Evolutionary conservation across 2,797 vertebrate genomes (phyloP), one percentile per base, ranked within the genome.

Genomic region (Pangasius krempfi): DNA sequence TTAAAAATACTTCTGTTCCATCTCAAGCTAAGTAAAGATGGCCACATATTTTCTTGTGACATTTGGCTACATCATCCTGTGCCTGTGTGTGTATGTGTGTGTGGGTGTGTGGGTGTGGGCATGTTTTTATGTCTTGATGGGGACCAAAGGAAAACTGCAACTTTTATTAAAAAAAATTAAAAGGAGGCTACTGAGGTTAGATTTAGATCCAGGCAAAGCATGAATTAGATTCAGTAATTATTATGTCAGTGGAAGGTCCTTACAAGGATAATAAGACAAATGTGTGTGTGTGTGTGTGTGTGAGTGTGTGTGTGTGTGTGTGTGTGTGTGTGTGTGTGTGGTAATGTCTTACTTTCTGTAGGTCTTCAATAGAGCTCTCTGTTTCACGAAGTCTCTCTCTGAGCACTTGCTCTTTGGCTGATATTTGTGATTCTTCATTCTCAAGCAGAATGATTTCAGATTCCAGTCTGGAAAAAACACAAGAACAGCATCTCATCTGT

Each of bases 351-450:
- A 98, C 98, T 97, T 98, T 99, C 94, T 98, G 98, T 89, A 98
- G 94, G 92, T 97, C 97, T 94, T 98, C 97, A 81, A 98, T 97
- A 7, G 98, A 98, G 93, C 96, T 97, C 92, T 99, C 98, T 0
- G 97, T 97, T 94, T 98, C 97, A 92, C 97, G 97, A 90, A 99
- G 95, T 72, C 97, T 98, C 93, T 99, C 97, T 92, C 97, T 94
- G 92, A 99, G 97, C 91, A 97, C 93, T 95, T 97, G 97, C 93
- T 99, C 98, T 97, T 99, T 99, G 94, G 98, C 98, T 83, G 98
- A 98, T 95, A 99, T 99, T 94, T 97, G 96, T 73, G 97, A 98
- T 95, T 99, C 98, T 94, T 99, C 98, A 60, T 95, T 97, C 94
- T 99, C 98, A 88, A 99, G 96, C 3, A 94, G 93, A 87, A 96